phyloP scores from a whole-genome alignment of 1,140 invertebrate species.

The Ruditapes philippinarum region DNA sequence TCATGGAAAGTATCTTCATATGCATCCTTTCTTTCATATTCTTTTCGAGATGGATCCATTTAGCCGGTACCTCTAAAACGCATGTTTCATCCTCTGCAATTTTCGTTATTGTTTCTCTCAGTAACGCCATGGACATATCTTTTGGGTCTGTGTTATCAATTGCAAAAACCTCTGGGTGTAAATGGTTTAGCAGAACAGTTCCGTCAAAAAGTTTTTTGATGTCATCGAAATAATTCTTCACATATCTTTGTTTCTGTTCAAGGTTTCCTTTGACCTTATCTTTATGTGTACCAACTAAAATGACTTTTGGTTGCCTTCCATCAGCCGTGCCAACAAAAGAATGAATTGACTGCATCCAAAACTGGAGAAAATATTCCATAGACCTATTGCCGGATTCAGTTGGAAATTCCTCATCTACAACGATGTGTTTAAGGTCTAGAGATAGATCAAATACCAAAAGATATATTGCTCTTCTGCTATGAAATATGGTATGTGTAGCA shows the following conservation, averaged over 20 bases:
- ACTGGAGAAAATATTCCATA: conserved; percentile 3
- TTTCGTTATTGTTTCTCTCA: not conserved
- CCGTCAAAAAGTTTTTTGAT: not conserved
- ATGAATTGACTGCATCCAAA: conserved; percentile 35
- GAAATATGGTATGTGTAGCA: conserved; percentile 24
- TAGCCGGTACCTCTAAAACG: not conserved
- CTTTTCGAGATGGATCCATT: conserved; percentile 24
- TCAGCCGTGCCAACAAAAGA: not conserved
- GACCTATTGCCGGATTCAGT: not conserved
- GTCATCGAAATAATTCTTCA: not conserved
- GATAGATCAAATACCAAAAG: not conserved
- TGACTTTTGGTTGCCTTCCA: not conserved
- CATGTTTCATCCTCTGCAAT: not conserved
- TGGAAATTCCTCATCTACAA: not conserved
- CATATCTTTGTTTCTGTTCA: not conserved
- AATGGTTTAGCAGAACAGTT: not conserved
- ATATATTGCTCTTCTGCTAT: conserved; percentile 8
- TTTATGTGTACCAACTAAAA: conserved; percentile 22
- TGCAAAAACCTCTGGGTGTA: not conserved
- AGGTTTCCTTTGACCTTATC: conserved; percentile 6
- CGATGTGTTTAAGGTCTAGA: not conserved
- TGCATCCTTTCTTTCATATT: not conserved
- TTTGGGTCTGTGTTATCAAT: not conserved
- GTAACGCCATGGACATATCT: not conserved
- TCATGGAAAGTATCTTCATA: not conserved